A percentile compares a stretch with the other conserved stretches of the same genome.
Evolutionary conservation across 2,113 vertebrate genomes (phyloP).

Genomic region (Coryphaenoides rupestris): DNA sequence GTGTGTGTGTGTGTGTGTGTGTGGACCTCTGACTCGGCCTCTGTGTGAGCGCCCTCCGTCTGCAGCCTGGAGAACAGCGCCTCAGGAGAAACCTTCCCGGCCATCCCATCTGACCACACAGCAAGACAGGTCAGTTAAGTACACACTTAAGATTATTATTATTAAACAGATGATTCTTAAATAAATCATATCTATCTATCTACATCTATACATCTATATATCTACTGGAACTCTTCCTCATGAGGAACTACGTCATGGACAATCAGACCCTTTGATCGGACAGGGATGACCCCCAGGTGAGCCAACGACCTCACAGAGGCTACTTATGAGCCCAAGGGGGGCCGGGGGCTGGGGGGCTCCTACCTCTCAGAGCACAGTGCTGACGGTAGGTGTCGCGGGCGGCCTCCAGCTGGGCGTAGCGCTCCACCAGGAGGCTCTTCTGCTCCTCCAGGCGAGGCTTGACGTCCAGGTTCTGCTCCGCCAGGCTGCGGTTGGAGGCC

Average conservation of each 20-base stretch:
- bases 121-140: not conserved
- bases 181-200: too few species aligned
- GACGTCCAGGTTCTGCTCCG: slow-evolving; percentile 87
- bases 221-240: too few species aligned
- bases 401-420: slow-evolving; percentile 81
- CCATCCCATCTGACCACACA: slow-evolving; percentile 78
- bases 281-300: too few species aligned
- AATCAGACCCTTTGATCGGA: too few species aligned
- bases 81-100: slow-evolving; percentile 74
- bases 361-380: slow-evolving; percentile 67
- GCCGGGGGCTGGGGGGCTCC: too few species aligned
- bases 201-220: too few species aligned
- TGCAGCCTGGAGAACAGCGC: slow-evolving; percentile 83
- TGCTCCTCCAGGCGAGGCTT: slow-evolving; percentile 80
- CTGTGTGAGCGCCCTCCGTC: slow-evolving; percentile 83
- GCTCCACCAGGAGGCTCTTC: slow-evolving; percentile 75
- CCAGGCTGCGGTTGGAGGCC: slow-evolving; percentile 91
- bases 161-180: too few species aligned
- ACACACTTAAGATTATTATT: too few species aligned
- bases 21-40: slow-evolving; percentile 87
- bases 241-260: too few species aligned
- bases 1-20: not conserved
- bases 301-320: too few species aligned
- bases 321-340: too few species aligned
- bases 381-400: slow-evolving; percentile 64